A percentile compares a stretch with the other conserved stretches of the same genome.
These are phyloP conservation scores for Erithacus rubecula DNA, from an alignment of 2,797 vertebrate species.

Conservation along the genomic window DNA sequence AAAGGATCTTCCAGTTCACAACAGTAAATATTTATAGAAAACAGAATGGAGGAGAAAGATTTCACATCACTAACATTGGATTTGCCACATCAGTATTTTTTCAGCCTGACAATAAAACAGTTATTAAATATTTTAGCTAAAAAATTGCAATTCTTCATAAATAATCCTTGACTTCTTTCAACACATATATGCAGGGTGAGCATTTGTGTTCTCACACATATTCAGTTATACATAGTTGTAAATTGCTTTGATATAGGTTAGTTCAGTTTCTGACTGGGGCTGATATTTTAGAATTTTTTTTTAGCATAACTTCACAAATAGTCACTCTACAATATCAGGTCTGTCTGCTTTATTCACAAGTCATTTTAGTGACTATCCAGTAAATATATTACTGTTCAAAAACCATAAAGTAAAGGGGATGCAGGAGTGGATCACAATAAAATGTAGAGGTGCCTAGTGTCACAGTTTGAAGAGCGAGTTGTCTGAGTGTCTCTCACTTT, in stretches of 20 bases:
- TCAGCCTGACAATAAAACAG: neutral
- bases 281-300: neutral
- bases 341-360: neutral
- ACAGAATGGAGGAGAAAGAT: neutral
- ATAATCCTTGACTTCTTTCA: neutral
- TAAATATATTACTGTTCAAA: neutral
- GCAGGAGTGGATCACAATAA: neutral
- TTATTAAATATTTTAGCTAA: neutral
- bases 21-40: neutral
- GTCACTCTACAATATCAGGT: neutral
- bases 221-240: neutral
- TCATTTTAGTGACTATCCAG: neutral
- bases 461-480: neutral
- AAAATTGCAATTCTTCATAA: neutral
- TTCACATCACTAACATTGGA: neutral
- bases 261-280: neutral
- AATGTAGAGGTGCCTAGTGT: neutral
- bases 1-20: neutral
- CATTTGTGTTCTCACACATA: neutral
- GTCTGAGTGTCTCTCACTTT: neutral
- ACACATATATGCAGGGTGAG: fast-evolving
- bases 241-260: neutral
- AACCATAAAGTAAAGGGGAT: neutral
- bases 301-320: neutral
- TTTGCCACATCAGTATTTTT: neutral